Conservation (phyloP, 2,888 invertebrate genomes). For the Epistrophe eligans region DNA sequence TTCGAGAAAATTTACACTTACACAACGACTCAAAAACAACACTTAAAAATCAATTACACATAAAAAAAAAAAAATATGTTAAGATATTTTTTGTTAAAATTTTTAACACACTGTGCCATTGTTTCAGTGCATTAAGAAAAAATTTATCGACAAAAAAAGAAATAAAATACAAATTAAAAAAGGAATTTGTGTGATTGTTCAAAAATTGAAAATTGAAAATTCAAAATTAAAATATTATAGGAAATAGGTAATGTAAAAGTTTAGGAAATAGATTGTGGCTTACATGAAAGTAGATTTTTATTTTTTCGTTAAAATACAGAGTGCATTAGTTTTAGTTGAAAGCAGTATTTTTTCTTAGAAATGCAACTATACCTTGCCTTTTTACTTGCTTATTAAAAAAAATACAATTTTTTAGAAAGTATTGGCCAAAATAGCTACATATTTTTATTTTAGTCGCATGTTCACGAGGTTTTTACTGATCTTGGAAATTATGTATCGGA, state of each 20-base stretch:
- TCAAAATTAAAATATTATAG: conserved; percentile 27
- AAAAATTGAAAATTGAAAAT: conserved; percentile 34
- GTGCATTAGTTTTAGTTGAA: neutral
- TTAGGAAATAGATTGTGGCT: conserved; percentile 14
- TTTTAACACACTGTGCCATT: conserved; percentile 59
- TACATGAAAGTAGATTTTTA: conserved; percentile 12
- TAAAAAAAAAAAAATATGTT: neutral
- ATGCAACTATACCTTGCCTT: too few relatives aligned
- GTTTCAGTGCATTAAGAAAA: conserved; percentile 48
- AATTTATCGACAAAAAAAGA: neutral
- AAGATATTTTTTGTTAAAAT: conserved; percentile 19
- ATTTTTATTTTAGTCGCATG: too few relatives aligned
- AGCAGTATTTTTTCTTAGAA: neutral
- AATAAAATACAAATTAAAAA: neutral
- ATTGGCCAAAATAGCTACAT: too few relatives aligned
- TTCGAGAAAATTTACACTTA: conserved; percentile 59
- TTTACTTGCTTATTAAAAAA: too few relatives aligned
- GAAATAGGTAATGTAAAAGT: conserved; percentile 10
- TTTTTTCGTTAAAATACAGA: neutral
- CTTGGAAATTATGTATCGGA: too few relatives aligned
- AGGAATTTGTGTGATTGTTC: conserved; percentile 33
- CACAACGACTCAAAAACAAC: conserved; percentile 31
- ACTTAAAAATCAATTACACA: conserved; percentile 29
- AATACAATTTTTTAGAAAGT: too few relatives aligned
- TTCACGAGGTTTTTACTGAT: too few relatives aligned